Conservation (phyloP, 2,888 invertebrate species). For the Caenorhabditis afra region DNA sequence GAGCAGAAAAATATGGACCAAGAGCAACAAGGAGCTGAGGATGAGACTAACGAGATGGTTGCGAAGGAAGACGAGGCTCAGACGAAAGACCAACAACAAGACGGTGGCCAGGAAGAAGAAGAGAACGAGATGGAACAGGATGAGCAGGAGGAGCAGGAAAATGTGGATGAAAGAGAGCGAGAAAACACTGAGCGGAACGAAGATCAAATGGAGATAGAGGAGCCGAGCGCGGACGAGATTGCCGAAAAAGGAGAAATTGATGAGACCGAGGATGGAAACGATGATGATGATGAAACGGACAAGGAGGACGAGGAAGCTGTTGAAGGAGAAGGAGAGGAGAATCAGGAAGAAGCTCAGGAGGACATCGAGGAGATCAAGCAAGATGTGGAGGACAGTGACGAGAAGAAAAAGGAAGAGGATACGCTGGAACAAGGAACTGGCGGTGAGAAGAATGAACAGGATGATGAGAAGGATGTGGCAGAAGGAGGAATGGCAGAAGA, state of each 20-base stretch:
- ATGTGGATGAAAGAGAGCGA: constrained; percentile 66
- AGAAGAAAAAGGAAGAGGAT: constrained; percentile 60
- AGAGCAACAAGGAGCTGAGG: constrained; percentile 68
- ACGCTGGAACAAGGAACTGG: constrained; percentile 59
- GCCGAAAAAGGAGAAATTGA: constrained; percentile 82
- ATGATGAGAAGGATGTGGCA: constrained; percentile 62
- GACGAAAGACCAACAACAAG: constrained; percentile 82
- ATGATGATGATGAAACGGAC: constrained; percentile 69
- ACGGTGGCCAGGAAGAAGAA: constrained; percentile 84
- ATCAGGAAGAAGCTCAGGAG: constrained; percentile 35
- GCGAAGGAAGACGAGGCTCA: constrained; percentile 79
- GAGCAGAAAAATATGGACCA: constrained; percentile 85
- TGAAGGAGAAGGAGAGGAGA: constrained; percentile 52
- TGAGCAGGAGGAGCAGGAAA: constrained; percentile 71
- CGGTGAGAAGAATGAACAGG: constrained; percentile 63
- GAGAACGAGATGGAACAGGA: constrained; percentile 83
- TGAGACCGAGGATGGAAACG: constrained; percentile 81
- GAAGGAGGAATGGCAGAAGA: constrained; percentile 61
- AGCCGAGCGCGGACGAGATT: constrained; percentile 71
- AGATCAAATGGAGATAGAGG: constrained; percentile 69
- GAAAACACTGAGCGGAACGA: constrained; percentile 81
- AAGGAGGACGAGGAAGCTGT: constrained; percentile 62
- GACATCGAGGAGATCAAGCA: constrained; percentile 44
- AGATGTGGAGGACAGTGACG: constrained; percentile 40
- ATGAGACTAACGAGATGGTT: constrained; percentile 82